Base-by-base conservation (phyloP, 2,888 invertebrate genomes). In the Sisyra nigra region DNA sequence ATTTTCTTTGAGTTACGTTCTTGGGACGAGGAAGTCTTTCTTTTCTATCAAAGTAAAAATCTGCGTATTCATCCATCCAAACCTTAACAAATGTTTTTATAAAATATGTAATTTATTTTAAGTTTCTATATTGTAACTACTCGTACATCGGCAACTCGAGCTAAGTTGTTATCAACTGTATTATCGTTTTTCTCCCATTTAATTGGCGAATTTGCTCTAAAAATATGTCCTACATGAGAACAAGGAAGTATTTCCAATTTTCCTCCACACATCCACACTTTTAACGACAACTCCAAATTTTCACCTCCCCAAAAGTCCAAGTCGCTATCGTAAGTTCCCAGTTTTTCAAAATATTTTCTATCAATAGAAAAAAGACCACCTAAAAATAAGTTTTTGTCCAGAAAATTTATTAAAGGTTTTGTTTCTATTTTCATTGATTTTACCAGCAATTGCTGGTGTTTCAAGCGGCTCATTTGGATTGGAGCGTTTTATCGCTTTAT, bases 231-330 rank as follows among this genome's bases (percentile, higher is more conserved):
- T 34, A 98, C 97, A 65, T 97, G 97, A 4, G 94, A 96, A 61
- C 98, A 98, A 2, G 97, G 97, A 17, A 97, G 82, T 50, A 97
- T 97, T 66, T 98, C 96, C 51, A 98, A 65, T 0, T 88, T 89
- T 37, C 98, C 98, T 44, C 97, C 97, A 58, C 98, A 99, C 98
- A 98, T 98, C 98, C 98, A 99, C 7, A 93, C 89, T 74, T 97
- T 96, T 64, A 98, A 98, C 1, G 96, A 97, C 15, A 98, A 67
- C 63, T 97, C 97, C 48, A 97, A 69, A 67, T 98, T 97, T 66
- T 98, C 94, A 36, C 96, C 94, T 47, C 98, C 98, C 98, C 98
- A 98, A 55, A 98, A 98, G 62, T 99, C 98, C 64, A 98, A 98
- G 10, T 96, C 98, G 40, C 91, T 88, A 65, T 98, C 98, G 62